phyloP scores from a whole-genome alignment of 1,140 invertebrate genomes.

The Ostrea edulis region DNA sequence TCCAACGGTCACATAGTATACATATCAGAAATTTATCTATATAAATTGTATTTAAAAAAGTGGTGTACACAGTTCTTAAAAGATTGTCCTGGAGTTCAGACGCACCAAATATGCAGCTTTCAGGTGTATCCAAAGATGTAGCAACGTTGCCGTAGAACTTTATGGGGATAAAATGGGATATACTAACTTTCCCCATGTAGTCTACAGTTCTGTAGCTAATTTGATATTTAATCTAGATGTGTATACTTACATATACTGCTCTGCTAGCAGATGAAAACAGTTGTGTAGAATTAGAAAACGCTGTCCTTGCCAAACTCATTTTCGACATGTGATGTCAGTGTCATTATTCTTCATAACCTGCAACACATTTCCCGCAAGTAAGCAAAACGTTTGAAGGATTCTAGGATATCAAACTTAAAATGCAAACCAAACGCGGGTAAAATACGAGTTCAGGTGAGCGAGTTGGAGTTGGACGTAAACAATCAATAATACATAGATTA shows the following conservation, averaged over 20 bases:
- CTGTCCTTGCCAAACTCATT: conserved; percentile 22
- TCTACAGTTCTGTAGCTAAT: no score
- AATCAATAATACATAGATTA: neutral
- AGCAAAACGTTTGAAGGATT: neutral
- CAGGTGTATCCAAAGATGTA: no score
- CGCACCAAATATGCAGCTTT: no score
- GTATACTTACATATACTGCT: conserved; percentile 24
- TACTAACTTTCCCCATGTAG: no score
- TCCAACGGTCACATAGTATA: no score
- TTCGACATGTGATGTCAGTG: neutral
- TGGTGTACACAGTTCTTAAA: no score
- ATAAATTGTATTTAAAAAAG: no score
- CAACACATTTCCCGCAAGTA: neutral
- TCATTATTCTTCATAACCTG: neutral
- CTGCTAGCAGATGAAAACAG: neutral
- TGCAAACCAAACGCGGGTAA: neutral
- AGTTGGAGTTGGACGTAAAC: neutral
- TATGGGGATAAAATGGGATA: no score
- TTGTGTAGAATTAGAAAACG: neutral
- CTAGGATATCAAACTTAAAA: neutral
- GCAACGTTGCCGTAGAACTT: no score
- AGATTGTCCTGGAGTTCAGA: no score
- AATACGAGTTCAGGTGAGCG: neutral
- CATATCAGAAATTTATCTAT: no score
- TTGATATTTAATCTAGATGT: neutral